Evolutionary conservation across 2,113 vertebrate species (phyloP).

Genomic region (Dissostichus mawsoni): DNA sequence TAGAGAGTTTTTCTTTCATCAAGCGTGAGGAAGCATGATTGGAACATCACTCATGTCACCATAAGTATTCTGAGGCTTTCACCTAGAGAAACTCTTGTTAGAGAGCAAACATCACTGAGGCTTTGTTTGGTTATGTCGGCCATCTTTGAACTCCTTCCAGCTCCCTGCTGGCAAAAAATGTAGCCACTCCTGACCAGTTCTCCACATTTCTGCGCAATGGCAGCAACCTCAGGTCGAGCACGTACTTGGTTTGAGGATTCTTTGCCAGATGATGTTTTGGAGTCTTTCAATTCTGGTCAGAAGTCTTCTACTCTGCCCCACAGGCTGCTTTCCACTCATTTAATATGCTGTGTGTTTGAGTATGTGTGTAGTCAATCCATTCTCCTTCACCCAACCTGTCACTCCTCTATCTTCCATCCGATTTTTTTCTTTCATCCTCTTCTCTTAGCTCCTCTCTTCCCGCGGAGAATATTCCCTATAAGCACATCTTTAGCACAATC

Average conservation of each 20-base stretch:
- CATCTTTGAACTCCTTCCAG: constrained; percentile 33
- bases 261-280: neutral
- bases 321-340: constrained; percentile 43
- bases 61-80: constrained; percentile 29
- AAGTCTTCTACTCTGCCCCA: constrained; percentile 15
- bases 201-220: constrained; percentile 18
- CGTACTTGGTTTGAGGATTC: neutral
- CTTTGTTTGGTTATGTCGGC: constrained; percentile 47
- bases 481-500: constrained; percentile 40
- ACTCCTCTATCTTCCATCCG: constrained; percentile 16
- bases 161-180: constrained; percentile 31
- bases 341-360: constrained; percentile 32
- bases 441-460: constrained; percentile 3
- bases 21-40: constrained; percentile 11
- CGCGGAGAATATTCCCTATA: neutral
- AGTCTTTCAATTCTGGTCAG: constrained; percentile 33
- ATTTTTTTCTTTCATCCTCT: constrained; percentile 31
- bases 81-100: constrained; percentile 16
- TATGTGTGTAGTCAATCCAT: constrained; percentile 18
- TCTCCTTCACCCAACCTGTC: constrained; percentile 32
- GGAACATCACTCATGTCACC: constrained; percentile 24
- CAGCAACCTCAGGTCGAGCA: constrained; percentile 17
- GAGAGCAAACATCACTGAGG: constrained; percentile 31
- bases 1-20: constrained; percentile 32
- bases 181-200: constrained; percentile 19